Evolutionary conservation across 2,888 invertebrate genomes (phyloP), one percentile per base, ranked within the genome.

Genomic region (Amphipoea lucens): DNA sequence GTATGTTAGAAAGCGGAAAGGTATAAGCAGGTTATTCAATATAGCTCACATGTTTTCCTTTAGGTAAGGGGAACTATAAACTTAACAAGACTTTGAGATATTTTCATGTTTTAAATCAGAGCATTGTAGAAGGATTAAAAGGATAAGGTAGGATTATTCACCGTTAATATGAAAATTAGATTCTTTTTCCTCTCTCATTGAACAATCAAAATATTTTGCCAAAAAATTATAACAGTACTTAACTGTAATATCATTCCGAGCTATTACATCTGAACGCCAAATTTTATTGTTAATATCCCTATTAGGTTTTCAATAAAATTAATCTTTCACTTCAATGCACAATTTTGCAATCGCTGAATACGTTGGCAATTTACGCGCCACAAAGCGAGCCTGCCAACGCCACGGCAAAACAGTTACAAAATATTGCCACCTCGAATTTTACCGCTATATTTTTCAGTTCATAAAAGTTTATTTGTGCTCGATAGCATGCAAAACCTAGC

Each of bases 391-490:
- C 90, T 91, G 93, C 91, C 92, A 91, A 86, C 89, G 79, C 77
- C 90, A 90, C 85, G 77, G 81, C 86, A 85, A 88, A 88, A 90
- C 84, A 86, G 88, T 83, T 86, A 87, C 90, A 88, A 90, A 89
- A 92, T 90, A 92, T 90, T 69, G 83, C 88, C 83, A 86, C 85
- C 88, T 85, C 88, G 82, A 88, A 79, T 82, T 85, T 88, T 81
- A 78, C 77, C 76, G 85, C 86, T 79, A 89, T 88, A 92, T 92
- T 92, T 93, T 92, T 91, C 90, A 90, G 88, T 89, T 88, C 89
- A 92, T 91, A 92, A 92, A 92, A 88, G 89, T 91, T 90, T 91
- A 89, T 91, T 90, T 91, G 83, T 85, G 84, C 85, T 88, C 84
- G 84, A 88, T 85, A 86, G 87, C 81, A 87, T 90, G 90, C 89